A percentile compares a stretch with the other conserved stretches of the same genome.
Conservation (phyloP, 1,140 invertebrate genomes). For the Achatina immaculata region DNA sequence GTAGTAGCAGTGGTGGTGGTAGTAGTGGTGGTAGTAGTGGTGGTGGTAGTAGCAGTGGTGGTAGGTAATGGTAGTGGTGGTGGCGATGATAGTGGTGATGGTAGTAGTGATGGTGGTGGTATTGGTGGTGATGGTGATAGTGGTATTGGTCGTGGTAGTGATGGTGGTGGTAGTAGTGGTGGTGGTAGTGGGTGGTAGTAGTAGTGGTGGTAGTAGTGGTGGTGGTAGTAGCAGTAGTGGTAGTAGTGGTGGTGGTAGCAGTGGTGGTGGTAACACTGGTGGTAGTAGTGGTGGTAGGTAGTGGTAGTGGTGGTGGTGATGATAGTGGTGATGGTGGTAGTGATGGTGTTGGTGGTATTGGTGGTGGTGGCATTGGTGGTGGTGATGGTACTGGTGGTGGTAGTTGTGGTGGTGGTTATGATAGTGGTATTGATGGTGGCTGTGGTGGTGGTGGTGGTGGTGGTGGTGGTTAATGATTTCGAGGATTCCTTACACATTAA, state of each 20-base stretch:
- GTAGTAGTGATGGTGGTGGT: not conserved
- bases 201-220: not conserved
- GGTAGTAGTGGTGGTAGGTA: too few relatives aligned
- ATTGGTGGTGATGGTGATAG: not conserved
- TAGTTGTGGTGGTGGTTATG: slow-evolving; percentile 3
- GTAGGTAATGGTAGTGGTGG: not conserved
- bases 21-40: too few relatives aligned
- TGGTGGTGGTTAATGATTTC: too few relatives aligned
- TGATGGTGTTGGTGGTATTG: too few relatives aligned
- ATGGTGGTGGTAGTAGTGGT: not conserved
- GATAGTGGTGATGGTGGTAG: slow-evolving; percentile 9
- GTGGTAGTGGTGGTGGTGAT: not conserved
- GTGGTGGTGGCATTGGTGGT: slow-evolving; percentile 4
- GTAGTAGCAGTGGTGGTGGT: too few relatives aligned
- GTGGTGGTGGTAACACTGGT: not conserved
- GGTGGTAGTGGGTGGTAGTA: not conserved
- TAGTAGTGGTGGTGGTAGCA: not conserved
- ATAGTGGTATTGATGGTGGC: too few relatives aligned
- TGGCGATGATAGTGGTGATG: not conserved
- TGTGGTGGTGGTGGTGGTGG: not conserved
- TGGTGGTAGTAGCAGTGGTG: too few relatives aligned
- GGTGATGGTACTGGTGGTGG: slow-evolving; percentile 30
- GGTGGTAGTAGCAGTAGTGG: not conserved
- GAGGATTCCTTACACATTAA: too few relatives aligned
- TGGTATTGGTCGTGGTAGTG: not conserved